A percentile compares a stretch with the other conserved stretches of the same genome.
Conservation (phyloP, 2,888 invertebrate genomes). For the Thelaira solivaga region DNA sequence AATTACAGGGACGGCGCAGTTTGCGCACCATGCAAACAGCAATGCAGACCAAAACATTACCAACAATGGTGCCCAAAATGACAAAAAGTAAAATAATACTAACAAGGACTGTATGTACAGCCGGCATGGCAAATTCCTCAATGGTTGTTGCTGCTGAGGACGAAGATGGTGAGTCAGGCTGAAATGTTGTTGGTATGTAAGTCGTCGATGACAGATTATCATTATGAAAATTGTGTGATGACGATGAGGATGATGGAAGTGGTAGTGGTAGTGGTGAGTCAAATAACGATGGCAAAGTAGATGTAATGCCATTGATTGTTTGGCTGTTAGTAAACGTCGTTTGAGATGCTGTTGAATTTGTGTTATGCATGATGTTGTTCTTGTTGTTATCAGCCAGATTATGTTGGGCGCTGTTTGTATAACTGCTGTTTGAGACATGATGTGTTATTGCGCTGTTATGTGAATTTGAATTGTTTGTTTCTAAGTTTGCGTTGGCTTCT, state of each 20-base stretch:
- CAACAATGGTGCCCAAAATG: conserved; percentile 88
- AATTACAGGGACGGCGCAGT: conserved; percentile 92
- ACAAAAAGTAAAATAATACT: conserved; percentile 85
- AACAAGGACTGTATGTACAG: conserved; percentile 81
- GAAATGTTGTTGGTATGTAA: conserved; percentile 7
- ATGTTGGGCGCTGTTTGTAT: neutral
- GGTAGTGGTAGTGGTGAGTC: no score
- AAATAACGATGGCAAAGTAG: conserved; percentile 38
- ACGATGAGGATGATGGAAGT: conserved; percentile 15
- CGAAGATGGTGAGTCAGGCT: conserved; percentile 8
- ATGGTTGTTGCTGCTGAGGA: conserved; percentile 3
- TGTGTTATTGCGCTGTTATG: conserved; percentile 17
- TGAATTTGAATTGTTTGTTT: conserved; percentile 47
- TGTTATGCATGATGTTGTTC: conserved; percentile 25
- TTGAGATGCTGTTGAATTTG: conserved; percentile 1
- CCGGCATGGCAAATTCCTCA: conserved; percentile 70
- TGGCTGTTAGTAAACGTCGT: conserved; percentile 6
- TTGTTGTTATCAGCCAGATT: neutral
- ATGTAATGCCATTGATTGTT: conserved; percentile 25
- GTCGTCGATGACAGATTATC: conserved; percentile 40
- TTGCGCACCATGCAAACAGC: conserved; percentile 97
- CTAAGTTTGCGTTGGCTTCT: conserved; percentile 57
- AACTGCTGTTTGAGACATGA: conserved; percentile 17
- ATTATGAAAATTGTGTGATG: conserved; percentile 19
- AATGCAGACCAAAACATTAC: conserved; percentile 95